These are phyloP conservation scores for Siniperca scherzeri DNA, from an alignment of 2,797 vertebrate species.

Conservation along the genomic window DNA sequence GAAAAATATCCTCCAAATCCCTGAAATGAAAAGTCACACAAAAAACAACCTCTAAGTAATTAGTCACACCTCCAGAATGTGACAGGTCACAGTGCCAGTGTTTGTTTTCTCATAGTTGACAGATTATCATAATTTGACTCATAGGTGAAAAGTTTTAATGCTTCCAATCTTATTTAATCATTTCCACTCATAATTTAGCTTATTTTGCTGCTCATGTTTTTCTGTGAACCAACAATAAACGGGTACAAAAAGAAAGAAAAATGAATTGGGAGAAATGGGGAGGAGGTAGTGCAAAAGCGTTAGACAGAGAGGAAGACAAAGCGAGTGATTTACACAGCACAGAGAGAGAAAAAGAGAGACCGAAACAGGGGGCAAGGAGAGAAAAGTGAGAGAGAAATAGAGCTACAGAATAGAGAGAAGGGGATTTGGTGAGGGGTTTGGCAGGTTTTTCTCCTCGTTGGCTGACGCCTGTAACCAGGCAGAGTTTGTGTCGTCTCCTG, in stretches of 20 bases:
- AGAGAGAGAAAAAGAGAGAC: conserved; percentile 3
- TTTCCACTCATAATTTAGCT: conserved; percentile 45
- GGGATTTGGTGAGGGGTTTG: conserved; percentile 55
- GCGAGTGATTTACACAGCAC: conserved; percentile 32
- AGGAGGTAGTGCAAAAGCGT: conserved; percentile 5
- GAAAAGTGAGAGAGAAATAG: conserved; percentile 7
- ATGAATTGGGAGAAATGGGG: conserved; percentile 33
- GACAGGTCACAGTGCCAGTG: conserved; percentile 34
- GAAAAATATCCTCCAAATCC: conserved; percentile 52
- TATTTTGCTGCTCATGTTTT: conserved; percentile 30
- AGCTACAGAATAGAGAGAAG: conserved; percentile 28
- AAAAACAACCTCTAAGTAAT: conserved; percentile 49
- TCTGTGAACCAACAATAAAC: conserved; percentile 25
- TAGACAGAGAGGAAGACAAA: conserved; percentile 39
- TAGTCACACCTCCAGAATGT: conserved; percentile 58
- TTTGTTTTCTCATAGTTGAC: conserved; percentile 62
- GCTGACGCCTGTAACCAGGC: conserved; percentile 74
- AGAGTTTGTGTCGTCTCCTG: conserved; percentile 70
- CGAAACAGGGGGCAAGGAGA: neutral
- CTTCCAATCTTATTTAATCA: conserved; percentile 59
- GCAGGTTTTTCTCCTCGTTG: conserved; percentile 66
- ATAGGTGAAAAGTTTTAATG: conserved; percentile 55
- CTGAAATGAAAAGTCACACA: conserved; percentile 47
- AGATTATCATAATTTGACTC: conserved; percentile 59
- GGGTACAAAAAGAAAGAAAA: conserved; percentile 35